Base-by-base conservation (phyloP, 2,888 invertebrate genomes). In the Ctenicera cuprea region DNA sequence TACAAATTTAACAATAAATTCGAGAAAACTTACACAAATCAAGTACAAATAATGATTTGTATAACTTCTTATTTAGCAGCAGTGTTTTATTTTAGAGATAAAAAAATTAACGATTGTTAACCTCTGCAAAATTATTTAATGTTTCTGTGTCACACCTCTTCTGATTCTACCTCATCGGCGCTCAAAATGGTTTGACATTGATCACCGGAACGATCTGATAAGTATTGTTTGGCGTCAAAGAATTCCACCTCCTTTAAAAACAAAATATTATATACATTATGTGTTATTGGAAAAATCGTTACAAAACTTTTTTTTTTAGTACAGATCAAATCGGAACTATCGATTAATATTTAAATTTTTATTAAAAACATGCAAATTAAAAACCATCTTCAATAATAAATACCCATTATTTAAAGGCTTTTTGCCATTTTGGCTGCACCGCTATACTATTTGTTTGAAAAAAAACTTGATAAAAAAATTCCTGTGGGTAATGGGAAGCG, bases 151-250 rank as follows among this genome's bases (percentile, higher is more conserved):
- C 82, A 82, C 73, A 81, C 80, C 66, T 82, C 82, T 18, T 74
- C 78, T 22, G 76, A 45, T 59, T 82, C 82, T 14, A 79, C 68
- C 22, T 84, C 82, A 41, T 83, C 82, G 48, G 81, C 82, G 68
- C 84, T 83, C 38, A 83, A 66, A 20, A 83, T 75, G 43, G 80
- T 79, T 20, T 81, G 78, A 61, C 50, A 68, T n/a, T 77, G 79
- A 70, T 84, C 84, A 22, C 80, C 83, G 18, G 82, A 82, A 70
- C 87, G 84, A 62, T 82, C 84, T 16, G 84, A 83, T 43, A 87
- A 79, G 79, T 87, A 87, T 67, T 86, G 83, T 71, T 87, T 86
- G 16, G 85, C 86, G 75, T 87, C 86, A 77, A 87, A 87, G 72
- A 82, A 80, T 81, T 87, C 86, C 72, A 85, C 85, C 70, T 83